Evolutionary conservation across 2,888 invertebrate species (phyloP), one percentile per base, ranked within the genome.

Genomic region (Dioctria linearis): DNA sequence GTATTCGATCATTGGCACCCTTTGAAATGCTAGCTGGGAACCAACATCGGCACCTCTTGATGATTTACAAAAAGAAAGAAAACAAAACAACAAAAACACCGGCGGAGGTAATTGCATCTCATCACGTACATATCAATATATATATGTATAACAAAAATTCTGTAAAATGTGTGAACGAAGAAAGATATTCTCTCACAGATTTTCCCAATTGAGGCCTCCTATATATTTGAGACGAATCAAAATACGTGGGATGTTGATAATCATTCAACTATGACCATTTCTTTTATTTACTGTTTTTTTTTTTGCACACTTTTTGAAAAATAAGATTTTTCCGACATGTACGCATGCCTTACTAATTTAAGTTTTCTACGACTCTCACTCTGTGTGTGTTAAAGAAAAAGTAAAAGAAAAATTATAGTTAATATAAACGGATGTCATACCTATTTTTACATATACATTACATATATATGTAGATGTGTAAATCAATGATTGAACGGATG

Each of bases 111-210:
- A 69, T 51, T 51, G 51, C 37, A 49, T 13, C 9, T 54, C 69
- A 25, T 54, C 51, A 69, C 51, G 39, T 69, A 25, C 25, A 25
- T 25, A 25, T n/a, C n/a, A n/a, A n/a, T n/a, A n/a, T n/a, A n/a
- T n/a, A n/a, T n/a, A n/a, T n/a, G n/a, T 25, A 25, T 25, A 51
- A 69, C 51, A 69, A 49, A n/a, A 25, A 9, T 69, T 49, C 69
- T 49, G 9, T 69, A 69, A 69, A 46, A 49, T 39, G 40, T 13
- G 43, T 39, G 6, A 9, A 5, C 6, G 39, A 4, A 6, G 61
- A 61, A 61, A 8, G 25, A 69, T 69, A 43, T 69, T 69, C 69
- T 69, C 69, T 69, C 69, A 69, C 69, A 69, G 69, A 39, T 69
- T 37, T 51, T 51, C 40, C 69, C 49, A 39, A 3, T 25, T 25